These are phyloP conservation scores for Eumerus sabulonum DNA, from an alignment of 2,888 invertebrate species.

Conservation along the genomic window DNA sequence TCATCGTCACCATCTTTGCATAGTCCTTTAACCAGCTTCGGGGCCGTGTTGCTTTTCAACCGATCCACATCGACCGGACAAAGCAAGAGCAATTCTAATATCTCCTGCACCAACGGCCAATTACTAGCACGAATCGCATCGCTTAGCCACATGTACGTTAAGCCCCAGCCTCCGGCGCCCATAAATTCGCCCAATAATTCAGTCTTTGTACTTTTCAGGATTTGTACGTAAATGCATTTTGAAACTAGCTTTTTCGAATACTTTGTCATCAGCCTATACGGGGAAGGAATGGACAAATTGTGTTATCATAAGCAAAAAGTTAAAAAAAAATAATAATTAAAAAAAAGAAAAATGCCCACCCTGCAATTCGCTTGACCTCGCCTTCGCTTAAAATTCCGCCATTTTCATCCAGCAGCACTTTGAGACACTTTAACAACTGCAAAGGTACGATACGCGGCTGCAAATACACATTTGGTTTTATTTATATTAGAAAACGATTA, in stretches of 20 bases:
- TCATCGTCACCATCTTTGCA: conserved; percentile 90
- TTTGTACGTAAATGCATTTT: conserved; percentile 96
- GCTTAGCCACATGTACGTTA: conserved; percentile 93
- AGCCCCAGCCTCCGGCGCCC: conserved; percentile 94
- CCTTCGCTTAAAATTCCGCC: conserved; percentile 93
- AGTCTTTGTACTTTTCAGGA: conserved; percentile 91
- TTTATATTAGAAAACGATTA: conserved; percentile 59
- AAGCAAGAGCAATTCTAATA: conserved; percentile 89
- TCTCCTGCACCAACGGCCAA: conserved; percentile 91
- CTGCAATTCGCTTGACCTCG: conserved; percentile 92
- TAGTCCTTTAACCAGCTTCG: conserved; percentile 93
- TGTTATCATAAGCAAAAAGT: background rate
- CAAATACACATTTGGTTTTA: conserved; percentile 71
- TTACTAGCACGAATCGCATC: conserved; percentile 91
- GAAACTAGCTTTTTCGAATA: conserved; percentile 97
- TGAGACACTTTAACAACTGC: conserved; percentile 92
- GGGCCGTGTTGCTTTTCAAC: conserved; percentile 93
- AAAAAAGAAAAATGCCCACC: conserved; percentile 81
- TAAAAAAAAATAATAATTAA: conserved; percentile 34
- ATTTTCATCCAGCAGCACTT: conserved; percentile 88
- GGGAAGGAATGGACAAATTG: conserved; percentile 64
- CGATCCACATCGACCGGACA: conserved; percentile 95
- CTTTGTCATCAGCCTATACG: conserved; percentile 94
- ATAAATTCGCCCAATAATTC: conserved; percentile 93
- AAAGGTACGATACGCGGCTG: conserved; percentile 96